Conservation (phyloP, 2,797 vertebrate species). For the Notoglanidium macrostoma region DNA sequence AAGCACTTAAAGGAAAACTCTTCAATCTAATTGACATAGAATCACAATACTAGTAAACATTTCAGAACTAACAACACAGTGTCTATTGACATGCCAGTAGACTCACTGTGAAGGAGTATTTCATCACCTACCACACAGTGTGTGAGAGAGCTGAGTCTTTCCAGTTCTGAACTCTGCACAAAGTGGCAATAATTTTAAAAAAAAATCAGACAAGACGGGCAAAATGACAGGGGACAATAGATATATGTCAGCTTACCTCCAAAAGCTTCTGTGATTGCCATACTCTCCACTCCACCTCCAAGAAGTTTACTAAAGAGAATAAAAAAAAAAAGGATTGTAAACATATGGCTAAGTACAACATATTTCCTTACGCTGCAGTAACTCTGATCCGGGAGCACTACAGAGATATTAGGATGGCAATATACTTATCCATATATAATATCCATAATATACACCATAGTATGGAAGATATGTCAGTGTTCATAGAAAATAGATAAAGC, state of each 20-base stretch:
- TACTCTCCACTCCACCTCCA: slow-evolving; percentile 96
- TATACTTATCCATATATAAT: neutral
- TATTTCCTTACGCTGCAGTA: neutral
- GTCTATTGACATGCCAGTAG: neutral
- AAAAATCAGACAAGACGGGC: slow-evolving; percentile 12
- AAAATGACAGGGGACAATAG: neutral
- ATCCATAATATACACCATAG: neutral
- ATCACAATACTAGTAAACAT: neutral
- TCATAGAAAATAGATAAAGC: neutral
- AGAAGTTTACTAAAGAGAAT: slow-evolving; percentile 86
- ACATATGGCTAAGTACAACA: neutral
- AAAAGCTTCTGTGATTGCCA: slow-evolving; percentile 98
- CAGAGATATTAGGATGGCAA: neutral
- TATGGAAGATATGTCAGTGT: neutral
- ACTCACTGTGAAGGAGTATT: neutral
- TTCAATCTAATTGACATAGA: neutral
- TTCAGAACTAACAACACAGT: neutral
- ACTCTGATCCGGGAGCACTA: neutral
- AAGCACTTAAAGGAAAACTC: neutral
- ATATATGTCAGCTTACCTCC: slow-evolving; percentile 80
- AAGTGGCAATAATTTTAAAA: slow-evolving; percentile 23
- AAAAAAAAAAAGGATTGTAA: neutral
- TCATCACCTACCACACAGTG: slow-evolving; percentile 87
- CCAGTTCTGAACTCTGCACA: slow-evolving; percentile 94
- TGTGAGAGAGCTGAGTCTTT: slow-evolving; percentile 97